Base-by-base conservation (phyloP, 2,797 vertebrate species). In the Chaetophractus vellerosus region DNA sequence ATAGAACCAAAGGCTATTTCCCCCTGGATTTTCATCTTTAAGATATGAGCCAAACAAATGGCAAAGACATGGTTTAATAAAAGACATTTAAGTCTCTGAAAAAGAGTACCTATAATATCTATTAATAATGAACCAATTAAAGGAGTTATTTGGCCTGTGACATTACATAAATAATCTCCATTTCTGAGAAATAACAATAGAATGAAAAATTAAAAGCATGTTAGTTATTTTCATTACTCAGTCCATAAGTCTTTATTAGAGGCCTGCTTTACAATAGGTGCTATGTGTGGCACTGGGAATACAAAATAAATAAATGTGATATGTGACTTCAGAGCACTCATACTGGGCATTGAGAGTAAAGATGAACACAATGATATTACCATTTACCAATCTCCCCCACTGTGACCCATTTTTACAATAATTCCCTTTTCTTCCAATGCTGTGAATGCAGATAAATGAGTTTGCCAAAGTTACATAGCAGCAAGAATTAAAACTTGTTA, bases 401-500 rank as follows among this genome's bases (percentile, higher is more conserved):
- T 23, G 57, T n/a, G 24, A 55, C 11, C 66, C 76, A 82, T n/a
- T 68, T 55, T 89, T 69, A 75, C 7, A 78, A 28, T 23, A 52
- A 76, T n/a, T 74, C 15, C 31, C 45, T 79, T 78, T 57, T 79
- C 71, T 88, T 88, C 71, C 78, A 90, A 0, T 64, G 24, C 23
- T 78, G 5, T 87, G 45, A 86, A 55, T 41, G 36, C 36, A 69
- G 41, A 92, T 41, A 69, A 93, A 55, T 78, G 71, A 92, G 36
- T 91, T 88, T 84, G 16, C 71, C 75, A 72, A 92, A 72, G 66
- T 90, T 88, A 36, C 3, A 33, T 0, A 50, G 38, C 81, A 88
- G 64, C 41, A 88, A 83, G n/a, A 86, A 95, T 91, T 93, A 91
- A 96, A 91, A 93, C 41, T 95, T 94, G 72, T 79, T 85, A 69